These are phyloP conservation scores for Acleris emargana DNA, from an alignment of 2,888 invertebrate species.

Conservation along the genomic window DNA sequence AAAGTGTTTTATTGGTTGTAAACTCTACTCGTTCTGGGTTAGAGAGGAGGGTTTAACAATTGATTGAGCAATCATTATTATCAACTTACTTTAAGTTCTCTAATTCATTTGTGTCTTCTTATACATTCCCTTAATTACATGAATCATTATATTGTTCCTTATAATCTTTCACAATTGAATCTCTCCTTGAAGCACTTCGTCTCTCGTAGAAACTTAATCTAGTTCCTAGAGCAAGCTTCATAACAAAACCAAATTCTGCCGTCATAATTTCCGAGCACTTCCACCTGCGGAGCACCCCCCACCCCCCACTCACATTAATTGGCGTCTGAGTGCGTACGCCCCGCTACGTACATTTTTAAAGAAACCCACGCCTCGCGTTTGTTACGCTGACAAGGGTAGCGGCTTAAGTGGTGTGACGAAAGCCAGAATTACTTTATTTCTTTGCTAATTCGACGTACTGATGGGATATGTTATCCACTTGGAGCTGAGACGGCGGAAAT, in stretches of 20 bases:
- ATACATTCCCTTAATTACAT: too few species aligned
- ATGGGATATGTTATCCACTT: constrained; percentile 19
- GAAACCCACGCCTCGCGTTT: constrained; percentile 31
- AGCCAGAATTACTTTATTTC: constrained; percentile 32
- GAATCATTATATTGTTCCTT: too few species aligned
- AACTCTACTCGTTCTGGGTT: too few species aligned
- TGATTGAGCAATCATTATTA: too few species aligned
- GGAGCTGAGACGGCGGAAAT: constrained; percentile 14
- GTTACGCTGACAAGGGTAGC: constrained; percentile 27
- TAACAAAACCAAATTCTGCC: constrained; percentile 4
- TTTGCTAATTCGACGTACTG: constrained; percentile 22
- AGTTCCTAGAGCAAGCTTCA: too few species aligned
- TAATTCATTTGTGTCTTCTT: too few species aligned
- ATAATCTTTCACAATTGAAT: too few species aligned
- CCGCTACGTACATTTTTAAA: constrained; percentile 40
- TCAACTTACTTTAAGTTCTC: too few species aligned
- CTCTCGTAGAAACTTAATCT: too few species aligned
- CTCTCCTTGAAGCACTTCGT: too few species aligned
- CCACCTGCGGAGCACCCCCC: constrained; percentile 21
- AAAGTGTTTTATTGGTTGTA: too few species aligned
- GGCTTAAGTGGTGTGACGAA: constrained; percentile 31
- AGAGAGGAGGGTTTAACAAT: too few species aligned
- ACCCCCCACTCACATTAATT: constrained; percentile 48
- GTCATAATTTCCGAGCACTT: constrained; percentile 14
- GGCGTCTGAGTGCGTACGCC: constrained; percentile 45